A percentile compares a stretch with the other conserved stretches of the same genome.
Evolutionary conservation across 2,113 vertebrate genomes (phyloP).

Genomic region (Morone chrysops): DNA sequence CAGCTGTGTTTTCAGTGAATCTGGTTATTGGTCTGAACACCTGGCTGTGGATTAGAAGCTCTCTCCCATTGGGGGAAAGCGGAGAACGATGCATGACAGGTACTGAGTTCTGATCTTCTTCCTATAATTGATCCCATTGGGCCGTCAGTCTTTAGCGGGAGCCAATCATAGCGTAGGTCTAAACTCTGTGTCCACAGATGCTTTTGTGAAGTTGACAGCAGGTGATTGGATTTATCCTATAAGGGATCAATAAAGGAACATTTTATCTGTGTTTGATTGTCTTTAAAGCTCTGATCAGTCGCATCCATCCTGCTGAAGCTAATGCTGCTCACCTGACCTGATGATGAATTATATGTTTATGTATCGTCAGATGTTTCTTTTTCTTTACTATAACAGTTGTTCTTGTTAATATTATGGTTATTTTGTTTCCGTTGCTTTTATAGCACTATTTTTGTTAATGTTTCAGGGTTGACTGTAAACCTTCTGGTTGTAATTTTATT

Average conservation of each 20-base stretch:
- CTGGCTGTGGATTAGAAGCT: slow-evolving; percentile 32
- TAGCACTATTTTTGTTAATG: no score
- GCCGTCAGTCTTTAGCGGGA: slow-evolving; percentile 12
- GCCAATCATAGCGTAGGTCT: slow-evolving; percentile 21
- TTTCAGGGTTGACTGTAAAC: no score
- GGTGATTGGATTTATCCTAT: no score
- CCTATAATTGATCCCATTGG: slow-evolving; percentile 69
- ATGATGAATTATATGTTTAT: neutral
- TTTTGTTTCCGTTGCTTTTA: no score
- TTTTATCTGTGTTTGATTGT: neutral
- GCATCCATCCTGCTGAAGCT: neutral
- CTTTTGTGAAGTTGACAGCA: neutral
- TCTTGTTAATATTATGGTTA: no score
- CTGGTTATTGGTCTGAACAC: slow-evolving; percentile 15
- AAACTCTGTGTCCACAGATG: slow-evolving; percentile 13
- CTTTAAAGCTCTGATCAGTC: neutral
- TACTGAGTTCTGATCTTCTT: slow-evolving; percentile 15
- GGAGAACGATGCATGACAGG: slow-evolving; percentile 25
- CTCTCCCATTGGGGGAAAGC: slow-evolving; percentile 1
- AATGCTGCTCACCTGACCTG: neutral
- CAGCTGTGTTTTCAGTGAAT: neutral
- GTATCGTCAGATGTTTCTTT: neutral
- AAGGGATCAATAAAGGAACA: no score
- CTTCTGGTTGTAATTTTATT: neutral
- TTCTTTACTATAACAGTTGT: neutral